Percentiles rank a stretch among this genome's conserved stretches.
Evolutionary conservation across 1,140 invertebrate genomes (phyloP).

Genomic region (Drosophila lacertosa): DNA sequence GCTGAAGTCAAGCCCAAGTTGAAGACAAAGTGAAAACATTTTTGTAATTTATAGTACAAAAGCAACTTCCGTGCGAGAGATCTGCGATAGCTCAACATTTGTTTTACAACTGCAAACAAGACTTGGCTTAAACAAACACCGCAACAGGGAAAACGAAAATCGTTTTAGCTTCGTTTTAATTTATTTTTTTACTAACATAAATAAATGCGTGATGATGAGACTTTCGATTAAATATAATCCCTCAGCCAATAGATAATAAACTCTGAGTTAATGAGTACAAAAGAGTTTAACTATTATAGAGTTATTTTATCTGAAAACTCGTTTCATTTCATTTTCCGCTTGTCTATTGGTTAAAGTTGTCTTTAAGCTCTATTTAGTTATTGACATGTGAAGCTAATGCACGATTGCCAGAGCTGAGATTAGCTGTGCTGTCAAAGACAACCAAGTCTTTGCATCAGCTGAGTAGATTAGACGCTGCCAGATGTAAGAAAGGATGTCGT

Average conservation of each 20-base stretch:
- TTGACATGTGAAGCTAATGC: conserved; percentile 7
- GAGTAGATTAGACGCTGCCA: conserved; percentile 15
- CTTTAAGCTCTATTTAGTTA: conserved; percentile 13
- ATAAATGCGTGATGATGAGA: no score
- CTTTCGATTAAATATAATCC: no score
- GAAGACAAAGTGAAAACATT: background rate
- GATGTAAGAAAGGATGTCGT: background rate
- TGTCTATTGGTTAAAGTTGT: no score
- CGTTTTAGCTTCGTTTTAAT: background rate
- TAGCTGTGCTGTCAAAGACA: background rate
- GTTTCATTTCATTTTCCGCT: no score
- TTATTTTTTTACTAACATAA: background rate
- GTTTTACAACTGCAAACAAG: background rate
- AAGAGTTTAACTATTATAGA: no score
- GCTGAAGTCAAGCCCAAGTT: background rate
- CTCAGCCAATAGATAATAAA: no score
- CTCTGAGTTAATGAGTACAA: no score
- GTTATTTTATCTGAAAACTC: no score
- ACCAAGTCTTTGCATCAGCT: conserved; percentile 32
- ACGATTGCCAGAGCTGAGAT: conserved; percentile 5
- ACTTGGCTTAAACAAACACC: background rate
- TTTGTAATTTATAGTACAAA: background rate
- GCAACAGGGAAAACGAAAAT: background rate
- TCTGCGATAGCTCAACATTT: background rate
- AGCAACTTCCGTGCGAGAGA: background rate